Base-by-base conservation (phyloP, 2,797 vertebrate species). In the Erithacus rubecula region DNA sequence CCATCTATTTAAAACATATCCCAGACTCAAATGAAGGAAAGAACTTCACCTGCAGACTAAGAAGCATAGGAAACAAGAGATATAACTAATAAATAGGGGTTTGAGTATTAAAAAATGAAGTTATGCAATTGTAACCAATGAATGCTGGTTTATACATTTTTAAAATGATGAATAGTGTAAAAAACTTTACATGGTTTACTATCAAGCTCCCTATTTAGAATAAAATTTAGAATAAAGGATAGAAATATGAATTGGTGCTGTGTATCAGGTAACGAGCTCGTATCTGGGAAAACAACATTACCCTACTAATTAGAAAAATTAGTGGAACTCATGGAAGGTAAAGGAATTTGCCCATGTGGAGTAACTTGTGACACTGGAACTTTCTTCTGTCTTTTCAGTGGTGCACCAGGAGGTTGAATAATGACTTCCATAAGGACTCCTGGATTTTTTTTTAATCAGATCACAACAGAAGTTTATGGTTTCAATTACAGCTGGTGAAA, bases 401-500 rank as follows among this genome's bases (percentile, higher is more conserved):
- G 20, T 65, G 32, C 16, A 70, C 23, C 47, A 87, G 41, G 15
- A 65, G 14, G 26, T 56, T 5, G 4, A 83, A 80, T 68, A 78
- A 92, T 47, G 27, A 77, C n/a, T 88, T 74, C 52, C 79, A 83
- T 37, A 75, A 34, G 26, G 71, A 87, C 76, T 89, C 71, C 41
- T 82, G 43, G 41, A 55, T 46, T 19, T 60, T 55, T 52, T 90
- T 82, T 15, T 30, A 58, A 63, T 62, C 52, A 26, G 65, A 91
- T 91, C 65, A 69, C 58, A 68, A 86, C 64, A 93, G 36, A 87
- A 78, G 9, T 11, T 86, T 65, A 53, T 1, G 5, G 43, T 64
- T 95, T 96, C 89, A 94, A 94, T 87, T 89, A 55, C 44, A 94
- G 68, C 10, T 82, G 59, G 47, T 91, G 64, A 85, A 97, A 74